A percentile compares a stretch with the other conserved stretches of the same genome.
These are phyloP conservation scores for Seira sanloemensis DNA, from an alignment of 2,888 invertebrate species.

Conservation along the genomic window DNA sequence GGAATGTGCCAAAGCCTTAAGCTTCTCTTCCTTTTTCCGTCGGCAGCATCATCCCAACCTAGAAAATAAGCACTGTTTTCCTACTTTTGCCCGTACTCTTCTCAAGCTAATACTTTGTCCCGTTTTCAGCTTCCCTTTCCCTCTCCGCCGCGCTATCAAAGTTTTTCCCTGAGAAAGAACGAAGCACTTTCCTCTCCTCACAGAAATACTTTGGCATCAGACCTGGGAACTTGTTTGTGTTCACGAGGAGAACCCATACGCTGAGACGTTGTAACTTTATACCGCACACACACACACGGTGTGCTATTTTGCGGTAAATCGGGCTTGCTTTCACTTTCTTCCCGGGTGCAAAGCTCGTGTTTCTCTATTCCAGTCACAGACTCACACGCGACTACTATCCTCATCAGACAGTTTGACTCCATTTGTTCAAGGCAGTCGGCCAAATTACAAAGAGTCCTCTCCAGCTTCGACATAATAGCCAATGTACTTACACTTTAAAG, in stretches of 20 bases:
- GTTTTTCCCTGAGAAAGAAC: neutral
- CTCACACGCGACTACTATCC: conserved; percentile 8
- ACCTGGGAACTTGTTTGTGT: conserved; percentile 20
- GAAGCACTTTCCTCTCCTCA: conserved; percentile 28
- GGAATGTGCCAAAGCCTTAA: conserved; percentile 14
- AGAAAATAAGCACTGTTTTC: conserved; percentile 10
- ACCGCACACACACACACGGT: neutral
- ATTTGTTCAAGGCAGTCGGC: conserved; percentile 2
- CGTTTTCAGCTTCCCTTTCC: conserved; percentile 10
- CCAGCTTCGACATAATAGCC: conserved; percentile 10
- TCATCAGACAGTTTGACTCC: conserved; percentile 16
- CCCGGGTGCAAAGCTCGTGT: neutral
- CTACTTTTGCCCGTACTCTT: neutral
- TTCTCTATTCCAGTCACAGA: conserved; percentile 16
- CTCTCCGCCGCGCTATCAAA: neutral
- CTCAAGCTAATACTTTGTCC: conserved; percentile 1
- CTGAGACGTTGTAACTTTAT: neutral
- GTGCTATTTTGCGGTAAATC: neutral
- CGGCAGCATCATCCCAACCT: conserved; percentile 8
- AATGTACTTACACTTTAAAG: conserved; percentile 1
- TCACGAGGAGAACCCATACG: neutral
- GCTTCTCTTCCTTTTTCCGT: conserved; percentile 3
- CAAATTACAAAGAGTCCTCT: conserved; percentile 2
- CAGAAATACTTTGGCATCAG: conserved; percentile 43
- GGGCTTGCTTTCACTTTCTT: neutral